phyloP scores from a whole-genome alignment of 2,113 vertebrate species.

The Pygoscelis antarcticus region DNA sequence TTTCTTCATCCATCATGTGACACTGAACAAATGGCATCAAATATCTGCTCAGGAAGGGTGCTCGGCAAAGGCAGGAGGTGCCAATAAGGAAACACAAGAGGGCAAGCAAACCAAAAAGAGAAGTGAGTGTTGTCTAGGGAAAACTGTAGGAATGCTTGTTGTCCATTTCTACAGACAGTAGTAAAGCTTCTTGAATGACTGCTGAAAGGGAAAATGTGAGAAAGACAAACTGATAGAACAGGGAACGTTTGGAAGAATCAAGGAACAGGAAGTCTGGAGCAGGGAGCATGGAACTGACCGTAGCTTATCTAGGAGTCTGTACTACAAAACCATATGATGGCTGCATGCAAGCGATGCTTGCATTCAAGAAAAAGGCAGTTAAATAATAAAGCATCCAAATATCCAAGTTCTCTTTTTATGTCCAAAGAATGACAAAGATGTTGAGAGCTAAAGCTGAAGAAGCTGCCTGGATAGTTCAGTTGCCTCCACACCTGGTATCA shows the following conservation, averaged over 20 bases:
- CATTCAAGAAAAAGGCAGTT: not conserved
- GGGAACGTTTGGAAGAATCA: not conserved
- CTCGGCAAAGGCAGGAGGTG: not conserved
- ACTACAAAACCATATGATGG: not conserved
- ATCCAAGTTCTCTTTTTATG: not conserved
- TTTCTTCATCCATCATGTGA: not conserved
- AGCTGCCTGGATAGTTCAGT: not conserved
- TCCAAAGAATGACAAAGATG: not conserved
- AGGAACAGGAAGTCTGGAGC: not conserved
- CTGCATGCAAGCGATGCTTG: accelerated
- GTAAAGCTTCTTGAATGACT: not conserved
- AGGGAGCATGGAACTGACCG: not conserved
- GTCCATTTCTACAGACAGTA: not conserved
- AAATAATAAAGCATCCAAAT: not conserved
- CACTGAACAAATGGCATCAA: not conserved
- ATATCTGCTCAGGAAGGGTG: not conserved
- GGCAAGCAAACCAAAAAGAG: not conserved
- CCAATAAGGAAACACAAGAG: not conserved
- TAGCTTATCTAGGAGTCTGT: not conserved
- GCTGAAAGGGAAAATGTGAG: not conserved
- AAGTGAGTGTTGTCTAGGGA: not conserved
- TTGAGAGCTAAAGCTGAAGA: not conserved
- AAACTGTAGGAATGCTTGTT: not conserved
- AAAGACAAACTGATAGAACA: not conserved
- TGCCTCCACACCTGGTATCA: not conserved